These are phyloP conservation scores for Papilio machaon DNA, from an alignment of 1,140 invertebrate species.

Conservation along the genomic window DNA sequence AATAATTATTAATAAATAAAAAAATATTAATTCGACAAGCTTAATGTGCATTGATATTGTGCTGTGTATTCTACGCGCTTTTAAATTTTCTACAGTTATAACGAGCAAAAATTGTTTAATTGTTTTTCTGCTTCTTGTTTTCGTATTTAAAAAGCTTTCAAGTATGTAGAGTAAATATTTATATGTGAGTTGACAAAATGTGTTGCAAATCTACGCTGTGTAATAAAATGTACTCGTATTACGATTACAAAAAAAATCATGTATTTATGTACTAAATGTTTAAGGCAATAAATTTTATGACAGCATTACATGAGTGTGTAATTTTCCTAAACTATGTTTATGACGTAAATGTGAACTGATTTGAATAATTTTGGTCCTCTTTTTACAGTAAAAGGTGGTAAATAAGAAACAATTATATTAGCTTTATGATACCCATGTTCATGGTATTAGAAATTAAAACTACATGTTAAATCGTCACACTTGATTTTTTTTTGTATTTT, in stretches of 20 bases:
- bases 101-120: neutral
- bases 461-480: no score
- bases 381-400: no score
- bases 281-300: conserved; percentile 30
- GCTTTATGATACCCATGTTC: no score
- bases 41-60: neutral
- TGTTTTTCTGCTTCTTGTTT: neutral
- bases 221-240: conserved; percentile 1
- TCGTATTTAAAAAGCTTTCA: neutral
- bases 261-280: conserved; percentile 23
- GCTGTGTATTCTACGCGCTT: neutral
- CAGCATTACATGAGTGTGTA: conserved; percentile 5
- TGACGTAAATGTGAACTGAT: neutral
- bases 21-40: neutral
- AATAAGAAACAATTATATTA: no score
- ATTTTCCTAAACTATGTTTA: neutral
- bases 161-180: neutral
- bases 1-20: neutral
- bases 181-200: neutral
- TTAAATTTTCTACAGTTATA: neutral
- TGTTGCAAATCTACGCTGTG: conserved; percentile 12
- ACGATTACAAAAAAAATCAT: conserved; percentile 14
- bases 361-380: neutral
- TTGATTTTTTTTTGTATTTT: no score
- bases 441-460: no score